Evolutionary conservation across 2,888 invertebrate species (phyloP), one percentile per base, ranked within the genome.

Genomic region (Sesamia inferens): DNA sequence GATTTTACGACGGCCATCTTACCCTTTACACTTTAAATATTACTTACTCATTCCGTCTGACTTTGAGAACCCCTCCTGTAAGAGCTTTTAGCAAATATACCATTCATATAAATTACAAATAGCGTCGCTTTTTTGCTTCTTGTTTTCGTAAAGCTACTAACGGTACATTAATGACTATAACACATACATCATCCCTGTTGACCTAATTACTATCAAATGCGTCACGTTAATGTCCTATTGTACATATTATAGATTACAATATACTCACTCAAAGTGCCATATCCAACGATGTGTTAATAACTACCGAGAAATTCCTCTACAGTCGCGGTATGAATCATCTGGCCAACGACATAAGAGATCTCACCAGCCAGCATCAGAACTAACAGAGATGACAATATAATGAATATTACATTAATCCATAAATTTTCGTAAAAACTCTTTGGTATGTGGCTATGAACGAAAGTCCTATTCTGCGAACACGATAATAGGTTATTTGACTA

Each of bases 251-350:
- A n/a, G 31, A 31, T 31, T 19, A 59, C 16, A 66, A 62, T 48
- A 42, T 78, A 91, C 92, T 91, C 81, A 94, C 94, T 93, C 91
- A 94, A 92, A 13, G 88, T 88, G 66, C 92, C 94, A 64, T 94
- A 94, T 39, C 94, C 94, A 47, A 92, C 91, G 71, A 94, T 92
- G 75, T 94, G 94, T 76, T 94, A 85, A 71, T 89, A 88, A 61
- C 92, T 90, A 4, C 91, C 89, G 22, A 94, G 89, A 67, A 94
- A 91, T 59, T 92, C 92, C 58, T 90, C 93, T 8, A 94, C 87
- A 0, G 92, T 90, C 0, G 90, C 88, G 0, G 90, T 88, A 14
- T 88, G 85, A 3, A 89, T 65, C 71, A 92, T 82, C 71, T 93
- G 88, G 0, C 85, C 85, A 8, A 85, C 83, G n/a, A 93, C 90